Base-by-base conservation (phyloP, 2,113 vertebrate genomes). In the Coracopsis vasa region DNA sequence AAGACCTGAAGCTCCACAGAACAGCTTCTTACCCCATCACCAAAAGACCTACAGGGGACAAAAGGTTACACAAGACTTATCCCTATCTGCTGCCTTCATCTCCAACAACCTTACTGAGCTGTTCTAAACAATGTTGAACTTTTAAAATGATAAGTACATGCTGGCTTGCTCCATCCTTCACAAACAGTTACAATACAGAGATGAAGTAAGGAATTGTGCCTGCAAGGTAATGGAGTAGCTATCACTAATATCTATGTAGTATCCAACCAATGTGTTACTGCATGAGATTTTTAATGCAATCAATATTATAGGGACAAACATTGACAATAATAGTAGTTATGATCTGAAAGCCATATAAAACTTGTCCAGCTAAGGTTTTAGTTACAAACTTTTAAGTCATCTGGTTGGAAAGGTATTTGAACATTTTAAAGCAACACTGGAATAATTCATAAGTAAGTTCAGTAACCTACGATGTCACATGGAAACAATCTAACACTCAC, bases 381-480 rank as follows among this genome's bases (percentile, higher is more conserved):
- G 21, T 58, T 84, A 29, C 19, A 92, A 73, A 23, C 23, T 56
- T 86, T 51, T 48, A 86, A 71, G 69, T 78, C 45, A 83, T 73
- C 9, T 66, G 37, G 9, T 45, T 72, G 31, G 35, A 96, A 82
- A 88, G 37, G 61, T 48, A 83, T 45, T 41, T 88, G 39, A 93
- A 56, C 18, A n/a, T 61, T 83, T 86, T 78, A 78, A 83, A 86
- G 16, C 18, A 92, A 72, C 27, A n/a, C 25, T 37, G 21, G 53
- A 18, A 48, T 83, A 9, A 33, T 86, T 80, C 28, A 7, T 61
- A 60, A 54, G 7, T 42, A 41, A 88, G 39, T 78, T 80, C 42
- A 54, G 17, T 84, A 67, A 81, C 18, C 23, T 80, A 48, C 0
- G 0, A 35, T 58, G n/a, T 80, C 1, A 1, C 47, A n/a, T n/a